Conservation (phyloP, 2,888 invertebrate genomes). For the Dioctria rufipes region DNA sequence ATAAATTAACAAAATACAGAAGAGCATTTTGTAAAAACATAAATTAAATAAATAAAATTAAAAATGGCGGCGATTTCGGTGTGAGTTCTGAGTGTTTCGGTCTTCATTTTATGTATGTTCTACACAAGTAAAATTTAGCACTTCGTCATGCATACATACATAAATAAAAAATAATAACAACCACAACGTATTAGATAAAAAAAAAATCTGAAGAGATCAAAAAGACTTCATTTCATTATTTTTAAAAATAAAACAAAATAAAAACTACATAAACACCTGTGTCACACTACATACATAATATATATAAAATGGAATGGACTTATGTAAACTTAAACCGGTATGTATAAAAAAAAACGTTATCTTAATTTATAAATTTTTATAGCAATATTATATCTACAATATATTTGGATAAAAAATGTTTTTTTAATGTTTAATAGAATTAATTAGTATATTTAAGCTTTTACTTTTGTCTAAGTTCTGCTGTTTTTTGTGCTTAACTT, state of each 20-base stretch:
- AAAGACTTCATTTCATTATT: slow-evolving; percentile 48
- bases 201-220: slow-evolving; percentile 45
- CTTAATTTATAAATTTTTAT: not conserved
- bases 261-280: not conserved
- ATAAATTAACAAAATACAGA: not conserved
- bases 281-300: not conserved
- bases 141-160: not conserved
- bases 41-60: not conserved
- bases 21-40: slow-evolving; percentile 21
- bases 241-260: not conserved
- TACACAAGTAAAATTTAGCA: not conserved
- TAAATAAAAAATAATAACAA: not conserved
- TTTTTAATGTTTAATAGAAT: too few relatives aligned
- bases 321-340: not conserved
- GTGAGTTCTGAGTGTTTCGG: slow-evolving; percentile 2
- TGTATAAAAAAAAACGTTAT: not conserved
- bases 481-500: too few relatives aligned
- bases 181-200: slow-evolving; percentile 7
- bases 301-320: not conserved
- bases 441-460: too few relatives aligned
- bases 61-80: not conserved
- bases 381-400: not conserved
- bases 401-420: not conserved
- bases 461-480: too few relatives aligned
- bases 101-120: not conserved